These are phyloP conservation scores for Hypomecis atomaria DNA, from an alignment of 2,888 invertebrate genomes.

Conservation along the genomic window DNA sequence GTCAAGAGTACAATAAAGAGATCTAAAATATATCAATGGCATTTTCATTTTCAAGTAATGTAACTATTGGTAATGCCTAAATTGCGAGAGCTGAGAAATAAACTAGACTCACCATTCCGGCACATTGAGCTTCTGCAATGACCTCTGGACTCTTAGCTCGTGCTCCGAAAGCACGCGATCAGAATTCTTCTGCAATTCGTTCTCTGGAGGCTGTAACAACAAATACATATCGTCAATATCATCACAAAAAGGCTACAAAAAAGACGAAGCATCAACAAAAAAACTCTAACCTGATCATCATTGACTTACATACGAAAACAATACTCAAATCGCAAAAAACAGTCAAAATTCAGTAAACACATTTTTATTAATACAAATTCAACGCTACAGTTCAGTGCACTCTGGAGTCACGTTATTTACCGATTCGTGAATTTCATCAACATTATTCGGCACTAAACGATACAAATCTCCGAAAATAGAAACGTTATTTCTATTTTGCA, in stretches of 20 bases:
- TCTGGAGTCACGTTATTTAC: slow-evolving; percentile 58
- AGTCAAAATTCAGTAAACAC: background rate
- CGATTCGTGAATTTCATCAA: slow-evolving; percentile 59
- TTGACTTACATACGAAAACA: slow-evolving; percentile 4
- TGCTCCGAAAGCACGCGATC: slow-evolving; percentile 96
- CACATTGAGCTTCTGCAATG: slow-evolving; percentile 96
- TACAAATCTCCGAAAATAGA: slow-evolving; percentile 59
- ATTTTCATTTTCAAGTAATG: too few species aligned
- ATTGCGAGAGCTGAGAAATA: background rate
- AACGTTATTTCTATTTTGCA: slow-evolving; percentile 40
- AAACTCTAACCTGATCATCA: slow-evolving; percentile 23
- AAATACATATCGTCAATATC: slow-evolving; percentile 16
- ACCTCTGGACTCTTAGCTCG: slow-evolving; percentile 96
- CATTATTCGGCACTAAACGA: slow-evolving; percentile 60
- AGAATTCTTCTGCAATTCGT: slow-evolving; percentile 94
- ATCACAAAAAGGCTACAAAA: background rate
- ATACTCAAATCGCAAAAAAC: slow-evolving; percentile 15
- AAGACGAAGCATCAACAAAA: slow-evolving; percentile 5
- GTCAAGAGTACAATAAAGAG: too few species aligned
- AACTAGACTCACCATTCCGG: slow-evolving; percentile 92
- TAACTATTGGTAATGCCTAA: too few species aligned
- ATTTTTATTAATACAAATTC: slow-evolving; percentile 21
- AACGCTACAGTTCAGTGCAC: slow-evolving; percentile 34
- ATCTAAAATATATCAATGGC: too few species aligned
- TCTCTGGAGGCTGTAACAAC: slow-evolving; percentile 94